phyloP scores from a whole-genome alignment of 1,140 invertebrate species.

The Drosophila pachea region DNA sequence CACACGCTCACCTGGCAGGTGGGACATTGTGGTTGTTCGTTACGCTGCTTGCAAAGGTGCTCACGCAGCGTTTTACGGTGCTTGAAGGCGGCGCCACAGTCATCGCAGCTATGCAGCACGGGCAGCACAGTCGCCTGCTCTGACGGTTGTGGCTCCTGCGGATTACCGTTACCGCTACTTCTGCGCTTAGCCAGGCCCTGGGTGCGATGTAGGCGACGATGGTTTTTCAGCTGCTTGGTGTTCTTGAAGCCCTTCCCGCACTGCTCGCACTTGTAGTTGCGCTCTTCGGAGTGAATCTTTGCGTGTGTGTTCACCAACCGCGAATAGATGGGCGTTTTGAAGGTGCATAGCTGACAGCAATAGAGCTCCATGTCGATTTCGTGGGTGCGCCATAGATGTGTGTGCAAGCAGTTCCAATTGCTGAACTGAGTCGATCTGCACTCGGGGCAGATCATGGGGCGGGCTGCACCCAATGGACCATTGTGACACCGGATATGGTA shows the following conservation, averaged over 20 bases:
- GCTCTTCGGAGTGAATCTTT: slow-evolving; percentile 84
- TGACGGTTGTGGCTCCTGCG: slow-evolving; percentile 75
- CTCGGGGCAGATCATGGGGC: slow-evolving; percentile 84
- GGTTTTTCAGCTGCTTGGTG: slow-evolving; percentile 85
- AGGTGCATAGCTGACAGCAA: slow-evolving; percentile 83
- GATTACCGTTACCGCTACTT: slow-evolving; percentile 76
- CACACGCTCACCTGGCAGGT: slow-evolving; percentile 80
- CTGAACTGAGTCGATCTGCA: slow-evolving; percentile 80
- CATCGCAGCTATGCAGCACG: slow-evolving; percentile 61
- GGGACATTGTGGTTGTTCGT: slow-evolving; percentile 82
- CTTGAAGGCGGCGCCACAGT: slow-evolving; percentile 68
- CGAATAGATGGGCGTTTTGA: slow-evolving; percentile 83
- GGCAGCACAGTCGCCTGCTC: background rate
- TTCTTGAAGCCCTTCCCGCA: slow-evolving; percentile 90
- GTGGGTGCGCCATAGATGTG: slow-evolving; percentile 88
- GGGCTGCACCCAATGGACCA: slow-evolving; percentile 56
- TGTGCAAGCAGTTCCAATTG: slow-evolving; percentile 83
- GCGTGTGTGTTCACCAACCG: slow-evolving; percentile 85
- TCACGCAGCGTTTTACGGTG: slow-evolving; percentile 70
- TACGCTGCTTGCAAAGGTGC: slow-evolving; percentile 70
- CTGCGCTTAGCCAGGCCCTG: slow-evolving; percentile 65
- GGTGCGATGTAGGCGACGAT: slow-evolving; percentile 81
- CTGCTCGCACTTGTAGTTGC: slow-evolving; percentile 82
- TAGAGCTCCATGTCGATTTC: slow-evolving; percentile 88
- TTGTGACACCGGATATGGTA: slow-evolving; percentile 84